Evolutionary conservation across 2,888 invertebrate species (phyloP).

Genomic region (Matsumyia berberina): DNA sequence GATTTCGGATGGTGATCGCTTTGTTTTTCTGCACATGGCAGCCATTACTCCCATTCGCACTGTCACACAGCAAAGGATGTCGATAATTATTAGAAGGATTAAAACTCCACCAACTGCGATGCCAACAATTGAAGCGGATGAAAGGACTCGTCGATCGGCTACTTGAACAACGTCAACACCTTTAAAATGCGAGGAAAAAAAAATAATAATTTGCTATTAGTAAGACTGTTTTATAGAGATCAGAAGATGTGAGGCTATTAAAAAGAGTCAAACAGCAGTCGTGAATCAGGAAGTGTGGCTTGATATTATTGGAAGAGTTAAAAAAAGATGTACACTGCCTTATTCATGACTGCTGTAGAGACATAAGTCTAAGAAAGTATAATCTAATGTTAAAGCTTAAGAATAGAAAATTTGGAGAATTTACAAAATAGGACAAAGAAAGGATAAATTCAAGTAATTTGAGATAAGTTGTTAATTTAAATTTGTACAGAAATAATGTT

Average conservation of each 20-base stretch:
- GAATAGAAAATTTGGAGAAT: slow-evolving; percentile 25
- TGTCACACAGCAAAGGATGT: slow-evolving; percentile 92
- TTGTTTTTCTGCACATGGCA: slow-evolving; percentile 86
- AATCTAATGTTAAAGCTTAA: slow-evolving; percentile 19
- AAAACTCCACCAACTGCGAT: slow-evolving; percentile 93
- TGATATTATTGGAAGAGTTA: not conserved
- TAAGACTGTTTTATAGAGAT: slow-evolving; percentile 18
- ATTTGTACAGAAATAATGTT: too few species aligned
- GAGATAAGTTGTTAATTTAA: slow-evolving; percentile 36
- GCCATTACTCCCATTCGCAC: slow-evolving; percentile 88
- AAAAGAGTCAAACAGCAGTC: not conserved
- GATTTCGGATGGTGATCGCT: slow-evolving; percentile 85
- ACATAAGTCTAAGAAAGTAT: slow-evolving; percentile 12
- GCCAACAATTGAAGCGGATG: slow-evolving; percentile 90
- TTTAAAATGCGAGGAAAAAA: slow-evolving; percentile 56
- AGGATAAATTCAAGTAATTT: slow-evolving; percentile 35
- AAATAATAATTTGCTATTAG: not conserved
- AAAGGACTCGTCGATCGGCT: slow-evolving; percentile 82
- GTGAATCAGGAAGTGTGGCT: not conserved
- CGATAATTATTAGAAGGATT: slow-evolving; percentile 92
- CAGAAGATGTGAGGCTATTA: not conserved
- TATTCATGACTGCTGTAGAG: slow-evolving; percentile 12
- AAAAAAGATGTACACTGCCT: not conserved
- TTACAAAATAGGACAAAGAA: slow-evolving; percentile 39
- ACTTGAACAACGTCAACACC: slow-evolving; percentile 83